Evolutionary conservation across 1,140 invertebrate species (phyloP).

Genomic region (fruit fly (Drosophila melanogaster)): DNA sequence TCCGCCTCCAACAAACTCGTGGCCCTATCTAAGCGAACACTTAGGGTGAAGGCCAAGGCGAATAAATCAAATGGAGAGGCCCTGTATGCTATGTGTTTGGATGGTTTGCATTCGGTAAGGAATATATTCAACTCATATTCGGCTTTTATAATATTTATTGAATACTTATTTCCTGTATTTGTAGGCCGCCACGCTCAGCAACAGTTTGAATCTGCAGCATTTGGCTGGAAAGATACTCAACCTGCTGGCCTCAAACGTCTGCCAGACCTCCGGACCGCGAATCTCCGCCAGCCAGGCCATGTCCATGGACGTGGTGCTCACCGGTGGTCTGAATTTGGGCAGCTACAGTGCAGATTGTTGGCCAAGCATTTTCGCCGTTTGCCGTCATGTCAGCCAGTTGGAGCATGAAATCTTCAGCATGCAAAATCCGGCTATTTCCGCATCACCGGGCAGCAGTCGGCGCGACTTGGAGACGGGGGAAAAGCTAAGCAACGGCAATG

Average conservation of each 20-base stretch:
- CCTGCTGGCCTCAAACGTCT: conserved; percentile 82
- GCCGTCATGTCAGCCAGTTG: conserved; percentile 94
- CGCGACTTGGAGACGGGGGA: conserved; percentile 85
- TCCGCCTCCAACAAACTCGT: conserved; percentile 85
- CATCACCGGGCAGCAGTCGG: conserved; percentile 84
- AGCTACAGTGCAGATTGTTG: conserved; percentile 96
- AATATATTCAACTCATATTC: not conserved
- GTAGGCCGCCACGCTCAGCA: conserved; percentile 90
- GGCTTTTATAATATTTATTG: no score
- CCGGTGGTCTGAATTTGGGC: conserved; percentile 93
- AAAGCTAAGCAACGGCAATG: conserved; percentile 79
- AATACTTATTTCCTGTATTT: conserved; percentile 38
- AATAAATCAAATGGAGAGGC: conserved; percentile 88
- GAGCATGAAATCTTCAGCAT: conserved; percentile 94
- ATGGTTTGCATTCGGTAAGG: conserved; percentile 93
- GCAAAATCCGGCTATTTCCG: conserved; percentile 85
- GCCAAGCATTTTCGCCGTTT: conserved; percentile 96
- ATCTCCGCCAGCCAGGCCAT: conserved; percentile 93
- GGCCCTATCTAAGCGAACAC: conserved; percentile 86
- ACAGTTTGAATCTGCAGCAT: conserved; percentile 91
- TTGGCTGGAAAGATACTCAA: conserved; percentile 84
- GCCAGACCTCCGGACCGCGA: conserved; percentile 87
- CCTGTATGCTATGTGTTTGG: conserved; percentile 93
- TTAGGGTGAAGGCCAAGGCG: conserved; percentile 85
- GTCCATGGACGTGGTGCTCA: conserved; percentile 92